phyloP scores from a whole-genome alignment of 2,113 vertebrate species.

The Rhinopomastus cyanomelas region DNA sequence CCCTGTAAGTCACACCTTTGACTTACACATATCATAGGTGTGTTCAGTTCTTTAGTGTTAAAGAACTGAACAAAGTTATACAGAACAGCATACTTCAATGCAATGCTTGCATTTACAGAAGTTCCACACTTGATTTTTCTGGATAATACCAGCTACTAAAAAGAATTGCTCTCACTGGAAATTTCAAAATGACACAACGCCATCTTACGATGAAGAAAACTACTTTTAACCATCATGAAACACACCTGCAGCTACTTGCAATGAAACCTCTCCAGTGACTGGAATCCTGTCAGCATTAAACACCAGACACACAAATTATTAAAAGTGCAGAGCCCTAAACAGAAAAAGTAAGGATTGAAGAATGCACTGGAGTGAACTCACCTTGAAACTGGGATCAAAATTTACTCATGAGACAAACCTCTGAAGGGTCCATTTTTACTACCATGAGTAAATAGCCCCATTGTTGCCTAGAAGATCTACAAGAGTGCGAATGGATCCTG shows the following conservation, averaged over 20 bases:
- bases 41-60: neutral
- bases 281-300: slow-evolving; percentile 87
- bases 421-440: slow-evolving; percentile 40
- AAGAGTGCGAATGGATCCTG: neutral
- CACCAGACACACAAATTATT: slow-evolving; percentile 81
- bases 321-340: slow-evolving; percentile 73
- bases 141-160: neutral
- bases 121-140: neutral
- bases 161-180: neutral
- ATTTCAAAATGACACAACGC: neutral
- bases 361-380: slow-evolving; percentile 76
- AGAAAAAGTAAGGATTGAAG: slow-evolving; percentile 68
- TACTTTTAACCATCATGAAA: slow-evolving; percentile 73
- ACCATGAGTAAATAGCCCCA: slow-evolving; percentile 27
- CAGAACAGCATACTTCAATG: neutral
- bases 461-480: neutral
- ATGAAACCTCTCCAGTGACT: slow-evolving; percentile 84
- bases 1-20: neutral
- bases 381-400: slow-evolving; percentile 73
- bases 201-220: slow-evolving; percentile 60
- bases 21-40: neutral
- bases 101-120: neutral
- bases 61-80: neutral
- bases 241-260: slow-evolving; percentile 85
- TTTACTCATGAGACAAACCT: slow-evolving; percentile 73